Evolutionary conservation across 2,888 invertebrate genomes (phyloP).

Genomic region (Automeris io): DNA sequence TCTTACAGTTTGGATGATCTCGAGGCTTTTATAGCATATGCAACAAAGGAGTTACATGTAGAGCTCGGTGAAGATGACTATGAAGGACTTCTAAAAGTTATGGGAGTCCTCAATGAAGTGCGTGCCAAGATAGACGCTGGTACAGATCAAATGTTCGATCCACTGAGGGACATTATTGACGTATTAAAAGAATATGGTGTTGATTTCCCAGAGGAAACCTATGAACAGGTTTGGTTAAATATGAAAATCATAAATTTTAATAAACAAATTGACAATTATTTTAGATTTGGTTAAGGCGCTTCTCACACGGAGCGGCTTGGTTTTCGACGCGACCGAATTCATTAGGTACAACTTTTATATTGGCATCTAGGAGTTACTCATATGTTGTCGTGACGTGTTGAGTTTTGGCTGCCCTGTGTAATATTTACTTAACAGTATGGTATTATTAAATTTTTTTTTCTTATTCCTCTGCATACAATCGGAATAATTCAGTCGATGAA

Average conservation of each 20-base stretch:
- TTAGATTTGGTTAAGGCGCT: no score
- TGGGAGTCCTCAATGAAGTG: constrained; percentile 91
- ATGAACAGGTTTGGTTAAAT: constrained; percentile 79
- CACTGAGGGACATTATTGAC: constrained; percentile 90
- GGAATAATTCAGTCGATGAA: constrained; percentile 28
- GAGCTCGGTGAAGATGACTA: constrained; percentile 91
- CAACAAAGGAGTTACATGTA: constrained; percentile 82
- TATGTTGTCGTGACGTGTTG: no score
- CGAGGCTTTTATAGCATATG: constrained; percentile 85
- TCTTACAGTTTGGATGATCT: constrained; percentile 82
- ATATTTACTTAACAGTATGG: no score
- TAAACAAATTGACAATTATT: no score
- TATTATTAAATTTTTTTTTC: constrained; percentile 1
- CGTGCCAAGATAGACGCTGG: constrained; percentile 78
- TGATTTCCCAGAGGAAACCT: constrained; percentile 87
- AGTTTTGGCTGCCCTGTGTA: no score
- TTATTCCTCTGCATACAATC: constrained; percentile 19
- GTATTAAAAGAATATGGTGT: constrained; percentile 91
- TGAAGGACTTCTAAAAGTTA: constrained; percentile 87
- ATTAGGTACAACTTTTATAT: no score
- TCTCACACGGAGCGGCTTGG: no score
- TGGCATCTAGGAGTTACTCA: no score
- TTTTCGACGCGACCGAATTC: no score
- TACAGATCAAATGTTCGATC: constrained; percentile 94
- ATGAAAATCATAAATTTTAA: constrained; percentile 2